Evolutionary conservation across 2,888 invertebrate species (phyloP).

Genomic region (Pristionchus maxplancki): DNA sequence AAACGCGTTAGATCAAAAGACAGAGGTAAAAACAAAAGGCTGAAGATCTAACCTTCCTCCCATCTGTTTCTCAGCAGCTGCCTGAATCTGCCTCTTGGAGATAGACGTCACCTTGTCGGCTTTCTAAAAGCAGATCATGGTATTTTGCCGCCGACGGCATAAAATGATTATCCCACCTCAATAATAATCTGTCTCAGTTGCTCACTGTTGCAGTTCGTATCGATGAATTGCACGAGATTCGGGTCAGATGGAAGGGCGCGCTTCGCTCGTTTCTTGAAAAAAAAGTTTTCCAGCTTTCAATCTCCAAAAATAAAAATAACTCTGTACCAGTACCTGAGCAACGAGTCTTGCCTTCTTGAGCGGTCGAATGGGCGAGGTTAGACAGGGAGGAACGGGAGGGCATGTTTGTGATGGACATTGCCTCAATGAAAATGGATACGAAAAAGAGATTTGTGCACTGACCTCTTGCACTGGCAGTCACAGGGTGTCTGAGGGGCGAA

Average conservation of each 20-base stretch:
- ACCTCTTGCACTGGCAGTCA: constrained; percentile 8
- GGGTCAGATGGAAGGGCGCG: constrained; percentile 30
- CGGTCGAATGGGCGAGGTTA: background rate
- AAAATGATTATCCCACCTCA: constrained; percentile 15
- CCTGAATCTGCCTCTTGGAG: constrained; percentile 45
- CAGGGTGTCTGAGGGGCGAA: background rate
- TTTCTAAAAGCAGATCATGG: constrained; percentile 14
- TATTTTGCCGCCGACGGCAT: too few species aligned
- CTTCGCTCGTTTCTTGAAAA: background rate
- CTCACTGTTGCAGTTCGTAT: constrained; percentile 51
- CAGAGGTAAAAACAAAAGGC: background rate
- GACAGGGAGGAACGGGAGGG: constrained; percentile 15
- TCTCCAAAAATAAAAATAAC: too few species aligned
- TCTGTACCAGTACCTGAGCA: background rate
- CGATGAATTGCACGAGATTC: background rate
- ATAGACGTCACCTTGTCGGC: constrained; percentile 38
- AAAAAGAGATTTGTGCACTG: background rate
- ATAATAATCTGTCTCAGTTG: constrained; percentile 45
- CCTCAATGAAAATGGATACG: background rate
- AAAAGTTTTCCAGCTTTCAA: background rate
- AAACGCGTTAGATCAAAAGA: background rate
- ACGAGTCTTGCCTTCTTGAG: background rate
- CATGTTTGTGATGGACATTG: background rate
- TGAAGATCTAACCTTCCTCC: constrained; percentile 42
- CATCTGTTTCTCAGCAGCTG: constrained; percentile 24